Evolutionary conservation across 1,140 invertebrate genomes (phyloP).

Genomic region (Monochamus saltuarius): DNA sequence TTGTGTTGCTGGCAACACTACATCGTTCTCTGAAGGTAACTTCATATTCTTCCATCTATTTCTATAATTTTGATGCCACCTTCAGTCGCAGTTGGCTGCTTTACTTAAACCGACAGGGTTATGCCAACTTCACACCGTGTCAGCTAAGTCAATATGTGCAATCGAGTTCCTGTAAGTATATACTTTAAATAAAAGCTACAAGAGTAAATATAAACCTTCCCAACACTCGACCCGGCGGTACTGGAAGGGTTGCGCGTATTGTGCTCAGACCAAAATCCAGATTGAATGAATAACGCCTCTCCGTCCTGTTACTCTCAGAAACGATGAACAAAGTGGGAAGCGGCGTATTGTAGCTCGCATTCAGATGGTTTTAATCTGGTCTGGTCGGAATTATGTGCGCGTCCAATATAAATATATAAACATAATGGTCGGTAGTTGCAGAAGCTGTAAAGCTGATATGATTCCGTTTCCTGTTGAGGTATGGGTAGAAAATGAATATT

Average conservation of each 20-base stretch:
- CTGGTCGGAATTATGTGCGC: neutral
- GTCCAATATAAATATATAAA: slow-evolving; percentile 4
- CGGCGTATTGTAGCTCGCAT: neutral
- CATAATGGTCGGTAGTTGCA: neutral
- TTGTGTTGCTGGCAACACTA: too few relatives aligned
- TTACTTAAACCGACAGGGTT: too few relatives aligned
- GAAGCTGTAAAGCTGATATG: too few relatives aligned
- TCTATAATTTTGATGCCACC: too few relatives aligned
- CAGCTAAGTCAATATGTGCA: too few relatives aligned
- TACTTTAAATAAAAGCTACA: slow-evolving; percentile 5
- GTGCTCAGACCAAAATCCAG: slow-evolving; percentile 2
- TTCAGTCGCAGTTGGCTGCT: too few relatives aligned
- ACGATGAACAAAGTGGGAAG: slow-evolving; percentile 6
- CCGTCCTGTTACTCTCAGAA: neutral
- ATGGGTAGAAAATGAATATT: neutral
- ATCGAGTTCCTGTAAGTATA: too few relatives aligned
- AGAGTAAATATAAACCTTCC: neutral
- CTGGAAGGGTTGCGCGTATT: neutral
- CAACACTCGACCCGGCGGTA: neutral
- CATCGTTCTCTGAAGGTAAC: too few relatives aligned
- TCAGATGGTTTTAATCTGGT: slow-evolving; percentile 2
- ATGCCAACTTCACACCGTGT: too few relatives aligned
- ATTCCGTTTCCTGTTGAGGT: too few relatives aligned
- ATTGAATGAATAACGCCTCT: neutral
- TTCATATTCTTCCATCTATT: too few relatives aligned